phyloP scores from a whole-genome alignment of 2,797 vertebrate genomes.

The Ctenosaura bakeri region DNA sequence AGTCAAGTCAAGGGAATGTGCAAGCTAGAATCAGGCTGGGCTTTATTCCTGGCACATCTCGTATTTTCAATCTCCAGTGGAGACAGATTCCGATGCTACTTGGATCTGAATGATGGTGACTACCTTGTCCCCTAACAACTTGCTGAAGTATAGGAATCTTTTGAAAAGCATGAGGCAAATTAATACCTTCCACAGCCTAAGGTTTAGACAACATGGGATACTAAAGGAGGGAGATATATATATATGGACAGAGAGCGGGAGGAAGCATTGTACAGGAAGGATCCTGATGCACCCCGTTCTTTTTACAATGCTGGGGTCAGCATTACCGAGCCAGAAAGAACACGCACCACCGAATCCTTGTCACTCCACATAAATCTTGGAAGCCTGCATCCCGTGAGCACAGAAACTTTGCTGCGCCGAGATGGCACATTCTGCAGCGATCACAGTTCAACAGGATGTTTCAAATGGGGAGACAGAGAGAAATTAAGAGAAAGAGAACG shows the following conservation, averaged over 20 bases:
- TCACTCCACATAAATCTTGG: background rate
- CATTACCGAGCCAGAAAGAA: background rate
- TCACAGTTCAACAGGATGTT: fast-evolving
- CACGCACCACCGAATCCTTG: background rate
- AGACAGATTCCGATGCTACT: background rate
- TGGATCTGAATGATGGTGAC: background rate
- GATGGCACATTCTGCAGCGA: fast-evolving
- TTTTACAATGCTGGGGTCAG: fast-evolving
- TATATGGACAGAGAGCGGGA: background rate
- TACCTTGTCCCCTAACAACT: too few species aligned
- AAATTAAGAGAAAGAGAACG: too few species aligned
- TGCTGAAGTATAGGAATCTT: background rate
- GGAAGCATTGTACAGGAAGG: background rate
- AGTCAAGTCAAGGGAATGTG: background rate
- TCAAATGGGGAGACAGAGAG: background rate
- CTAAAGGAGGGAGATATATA: too few species aligned
- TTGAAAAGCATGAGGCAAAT: background rate
- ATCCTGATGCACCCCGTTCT: background rate
- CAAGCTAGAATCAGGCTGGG: too few species aligned
- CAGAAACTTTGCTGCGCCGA: fast-evolving
- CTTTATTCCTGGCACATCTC: background rate
- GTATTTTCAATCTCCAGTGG: background rate
- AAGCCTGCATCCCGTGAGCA: fast-evolving
- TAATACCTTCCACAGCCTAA: background rate
- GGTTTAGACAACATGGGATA: too few species aligned